Evolutionary conservation across 2,113 vertebrate species (phyloP), one percentile per base, ranked within the genome.

Genomic region (Chascanopsetta lugubris): DNA sequence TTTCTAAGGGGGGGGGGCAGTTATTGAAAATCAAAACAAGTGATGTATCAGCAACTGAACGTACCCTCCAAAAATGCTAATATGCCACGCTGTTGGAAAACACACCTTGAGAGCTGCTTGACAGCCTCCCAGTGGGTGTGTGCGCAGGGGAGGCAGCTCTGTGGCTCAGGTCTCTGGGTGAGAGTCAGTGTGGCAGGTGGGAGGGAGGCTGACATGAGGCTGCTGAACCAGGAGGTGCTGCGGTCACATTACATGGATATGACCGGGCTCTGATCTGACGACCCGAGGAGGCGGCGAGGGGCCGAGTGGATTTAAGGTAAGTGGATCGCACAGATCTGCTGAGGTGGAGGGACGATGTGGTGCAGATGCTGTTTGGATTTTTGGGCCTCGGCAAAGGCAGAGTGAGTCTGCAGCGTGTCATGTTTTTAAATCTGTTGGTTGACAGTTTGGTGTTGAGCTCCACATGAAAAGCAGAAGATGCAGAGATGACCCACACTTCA

Each of bases 171-270:
- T 25, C 15, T 26, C 6, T 17, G 26, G 1, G 26, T 42, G 57
- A 30, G 29, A 58, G 63, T n/a, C 68, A 59, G 27, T 38, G 50
- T 40, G 71, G 30, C 63, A 74, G 74, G 63, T 77, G 57, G 46
- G 15, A 7, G 2, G 15, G 21, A 57, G 34, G 34, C 11, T 34
- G 42, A 9, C 13, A 2, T 0, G 34, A 40, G 13, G 5, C 24
- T 8, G 13, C 3, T 8, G 7, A 1, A 10, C n/a, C 5, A 4
- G 1, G 11, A 38, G 45, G 6, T 54, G 62, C 55, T 25, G 21
- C 7, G 15, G 4, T 8, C 1, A 2, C 36, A 1, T 12, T n/a
- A n/a, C n/a, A 1, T 30, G 58, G 47, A 53, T 12, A 21, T 8
- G n/a, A n/a, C n/a, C n/a, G n/a, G n/a, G n/a, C n/a, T n/a, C n/a